A percentile compares a stretch with the other conserved stretches of the same genome.
phyloP scores from a whole-genome alignment of 1,140 invertebrate species.

The Cotesia typhae region DNA sequence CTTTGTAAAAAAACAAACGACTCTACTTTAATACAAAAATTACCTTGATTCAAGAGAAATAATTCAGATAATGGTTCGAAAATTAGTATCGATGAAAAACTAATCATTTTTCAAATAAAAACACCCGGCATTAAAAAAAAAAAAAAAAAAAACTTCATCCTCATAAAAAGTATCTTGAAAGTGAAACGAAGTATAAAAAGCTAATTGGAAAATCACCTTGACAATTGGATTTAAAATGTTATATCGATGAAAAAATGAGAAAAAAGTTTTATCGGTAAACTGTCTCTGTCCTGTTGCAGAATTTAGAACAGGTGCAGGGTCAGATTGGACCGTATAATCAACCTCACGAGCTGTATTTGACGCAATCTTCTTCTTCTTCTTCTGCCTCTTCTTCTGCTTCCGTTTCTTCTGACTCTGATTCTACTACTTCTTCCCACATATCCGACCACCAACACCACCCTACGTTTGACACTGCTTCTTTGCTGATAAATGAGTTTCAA shows the following conservation, averaged over 20 bases:
- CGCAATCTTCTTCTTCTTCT: conserved; percentile 40
- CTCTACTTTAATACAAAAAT: too few species aligned
- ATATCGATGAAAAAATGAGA: conserved; percentile 12
- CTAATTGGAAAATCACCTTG: too few species aligned
- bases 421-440: conserved; percentile 36
- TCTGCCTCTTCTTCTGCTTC: conserved; percentile 43
- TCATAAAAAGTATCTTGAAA: too few species aligned
- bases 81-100: too few species aligned
- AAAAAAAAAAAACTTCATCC: too few species aligned
- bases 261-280: conserved; percentile 15
- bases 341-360: conserved; percentile 39
- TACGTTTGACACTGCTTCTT: conserved; percentile 36
- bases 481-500: conserved; percentile 51
- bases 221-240: too few species aligned
- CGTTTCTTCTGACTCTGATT: conserved; percentile 8
- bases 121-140: too few species aligned
- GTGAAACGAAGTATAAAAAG: too few species aligned
- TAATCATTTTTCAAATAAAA: too few species aligned
- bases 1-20: too few species aligned
- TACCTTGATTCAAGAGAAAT: too few species aligned
- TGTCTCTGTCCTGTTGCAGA: conserved; percentile 67
- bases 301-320: conserved; percentile 64
- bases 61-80: too few species aligned
- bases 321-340: conserved; percentile 44
- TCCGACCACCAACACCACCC: not conserved